Evolutionary conservation across 2,888 invertebrate species (phyloP).

Genomic region (Amorpha juglandis): DNA sequence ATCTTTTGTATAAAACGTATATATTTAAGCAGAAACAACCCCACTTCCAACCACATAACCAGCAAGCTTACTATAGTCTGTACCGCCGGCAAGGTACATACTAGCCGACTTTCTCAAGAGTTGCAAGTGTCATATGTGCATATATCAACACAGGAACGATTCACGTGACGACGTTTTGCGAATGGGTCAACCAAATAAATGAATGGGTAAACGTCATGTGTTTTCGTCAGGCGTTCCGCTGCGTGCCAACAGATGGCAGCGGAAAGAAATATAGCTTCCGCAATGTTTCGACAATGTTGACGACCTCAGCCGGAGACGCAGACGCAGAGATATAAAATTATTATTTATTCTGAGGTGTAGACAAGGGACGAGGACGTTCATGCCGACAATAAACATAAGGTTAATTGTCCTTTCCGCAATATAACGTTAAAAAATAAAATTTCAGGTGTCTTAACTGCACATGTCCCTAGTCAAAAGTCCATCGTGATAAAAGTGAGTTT

Average conservation of each 20-base stretch:
- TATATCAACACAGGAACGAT: conserved; percentile 1
- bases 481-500: too few species aligned
- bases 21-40: background rate
- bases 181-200: conserved; percentile 10
- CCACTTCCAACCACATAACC: background rate
- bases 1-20: too few species aligned
- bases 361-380: too few species aligned
- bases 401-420: too few species aligned
- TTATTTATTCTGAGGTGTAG: too few species aligned
- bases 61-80: background rate
- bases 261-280: background rate
- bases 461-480: too few species aligned
- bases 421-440: too few species aligned
- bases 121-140: conserved; percentile 5
- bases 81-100: background rate
- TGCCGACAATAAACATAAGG: too few species aligned
- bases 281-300: background rate
- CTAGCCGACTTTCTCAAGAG: conserved; percentile 13
- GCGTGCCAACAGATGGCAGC: conserved; percentile 7
- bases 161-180: conserved; percentile 15
- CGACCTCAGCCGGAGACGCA: background rate
- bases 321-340: background rate
- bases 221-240: conserved; percentile 6
- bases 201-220: conserved; percentile 25
- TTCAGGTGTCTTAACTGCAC: too few species aligned